Conservation (phyloP, 2,888 invertebrate species). For the Synanthedon vespiformis region DNA sequence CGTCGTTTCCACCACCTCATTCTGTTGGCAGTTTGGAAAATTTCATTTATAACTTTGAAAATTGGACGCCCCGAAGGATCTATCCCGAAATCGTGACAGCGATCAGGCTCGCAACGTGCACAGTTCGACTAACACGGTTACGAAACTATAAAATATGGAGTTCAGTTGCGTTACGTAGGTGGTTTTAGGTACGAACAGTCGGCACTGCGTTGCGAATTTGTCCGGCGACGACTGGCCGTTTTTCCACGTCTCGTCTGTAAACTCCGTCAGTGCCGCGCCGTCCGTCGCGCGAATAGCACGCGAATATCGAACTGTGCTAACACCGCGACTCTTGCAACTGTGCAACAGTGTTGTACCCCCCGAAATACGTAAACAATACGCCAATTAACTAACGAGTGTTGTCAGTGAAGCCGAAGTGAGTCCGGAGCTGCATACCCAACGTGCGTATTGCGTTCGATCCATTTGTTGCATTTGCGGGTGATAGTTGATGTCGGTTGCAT, state of each 20-base stretch:
- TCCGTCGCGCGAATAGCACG: conserved; percentile 22
- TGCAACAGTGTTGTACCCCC: conserved; percentile 42
- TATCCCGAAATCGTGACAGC: conserved; percentile 62
- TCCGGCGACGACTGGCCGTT: conserved; percentile 3
- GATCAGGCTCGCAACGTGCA: conserved; percentile 49
- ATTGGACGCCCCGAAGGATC: conserved; percentile 27
- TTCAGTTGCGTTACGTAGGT: conserved; percentile 59
- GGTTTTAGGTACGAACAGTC: conserved; percentile 47
- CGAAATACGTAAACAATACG: conserved; percentile 53
- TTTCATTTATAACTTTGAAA: conserved; percentile 7
- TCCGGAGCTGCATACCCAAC: conserved; percentile 30
- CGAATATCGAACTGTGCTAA: conserved; percentile 7
- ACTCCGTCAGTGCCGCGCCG: conserved; percentile 27
- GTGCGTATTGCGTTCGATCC: conserved; percentile 31
- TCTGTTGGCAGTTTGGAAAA: conserved; percentile 17
- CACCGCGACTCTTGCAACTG: conserved; percentile 31
- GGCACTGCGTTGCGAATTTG: conserved; percentile 8
- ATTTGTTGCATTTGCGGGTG: conserved; percentile 21
- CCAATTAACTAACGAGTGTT: conserved; percentile 27
- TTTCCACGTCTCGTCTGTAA: background rate
- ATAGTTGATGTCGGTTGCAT: conserved; percentile 51
- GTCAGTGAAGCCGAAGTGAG: conserved; percentile 38
- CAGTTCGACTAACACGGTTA: conserved; percentile 59
- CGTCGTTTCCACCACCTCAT: conserved; percentile 16
- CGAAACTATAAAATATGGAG: conserved; percentile 66